Base-by-base conservation (phyloP, 2,797 vertebrate genomes). In the Crenichthys baileyi region DNA sequence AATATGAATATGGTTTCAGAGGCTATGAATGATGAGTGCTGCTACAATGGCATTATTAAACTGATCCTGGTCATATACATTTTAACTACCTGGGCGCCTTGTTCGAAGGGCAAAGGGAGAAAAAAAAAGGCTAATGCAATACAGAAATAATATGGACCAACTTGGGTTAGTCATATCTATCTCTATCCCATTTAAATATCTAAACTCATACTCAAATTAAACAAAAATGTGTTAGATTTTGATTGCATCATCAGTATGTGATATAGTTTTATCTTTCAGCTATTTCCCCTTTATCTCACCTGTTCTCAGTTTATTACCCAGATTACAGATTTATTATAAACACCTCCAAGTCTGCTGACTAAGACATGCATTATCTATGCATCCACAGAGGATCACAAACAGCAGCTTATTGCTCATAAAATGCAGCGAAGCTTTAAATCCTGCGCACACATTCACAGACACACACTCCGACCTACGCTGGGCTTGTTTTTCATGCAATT, bases 11-110 rank as follows among this genome's bases (percentile, higher is more conserved):
- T 39, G 41, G 13, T 18, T 70, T 46, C 39, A 70, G 88, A 93
- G 90, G 76, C 82, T 63, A 26, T 89, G 94, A 95, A 92, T 90
- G 87, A 95, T 84, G 87, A 92, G 76, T 71, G 65, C 70, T 7
- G 58, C 85, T 81, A 76, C 60, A 68, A 85, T 94, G 93, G 90
- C 94, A 95, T 94, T 94, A 94, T 95, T 93, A 94, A 94, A 95
- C 75, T 77, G 81, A 93, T 93, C 86, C 85, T 76, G 87, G 86
- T 93, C 92, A 95, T 95, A 93, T 94, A 91, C 87, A 94, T 93
- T 92, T 91, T 94, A 93, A 94, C 91, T 88, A 90, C 83, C 73
- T 82, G 77, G 77, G 75, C 44, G 75, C 7, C 31, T 41, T 85
- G 89, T 82, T 84, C 75, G 77, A 87, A 80, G 77, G 82, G 85